phyloP scores from a whole-genome alignment of 2,797 vertebrate species.

The Pteronotus mesoamericanus region DNA sequence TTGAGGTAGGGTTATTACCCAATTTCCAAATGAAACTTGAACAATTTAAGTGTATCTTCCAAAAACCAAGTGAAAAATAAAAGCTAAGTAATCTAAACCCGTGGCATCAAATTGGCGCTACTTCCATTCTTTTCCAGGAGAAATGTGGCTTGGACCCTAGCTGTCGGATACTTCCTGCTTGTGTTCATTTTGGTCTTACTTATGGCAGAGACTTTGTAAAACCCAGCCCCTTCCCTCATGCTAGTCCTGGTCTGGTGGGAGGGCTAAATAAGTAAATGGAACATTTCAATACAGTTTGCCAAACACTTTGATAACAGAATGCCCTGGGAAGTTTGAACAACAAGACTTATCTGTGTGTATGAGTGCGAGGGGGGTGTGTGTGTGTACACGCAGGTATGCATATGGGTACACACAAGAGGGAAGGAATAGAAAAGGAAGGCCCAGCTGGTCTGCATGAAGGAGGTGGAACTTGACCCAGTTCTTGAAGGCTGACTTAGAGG shows the following conservation, averaged over 20 bases:
- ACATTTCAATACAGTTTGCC: not conserved
- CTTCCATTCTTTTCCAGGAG: not conserved
- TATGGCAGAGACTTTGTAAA: not conserved
- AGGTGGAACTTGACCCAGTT: not conserved
- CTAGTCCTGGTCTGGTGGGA: not conserved
- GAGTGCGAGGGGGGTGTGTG: not conserved
- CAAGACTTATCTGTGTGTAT: not conserved
- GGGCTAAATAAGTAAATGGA: not conserved
- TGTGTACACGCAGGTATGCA: not conserved
- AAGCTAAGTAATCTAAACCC: not conserved
- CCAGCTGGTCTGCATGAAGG: not conserved
- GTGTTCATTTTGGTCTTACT: not conserved
- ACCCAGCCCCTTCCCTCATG: not conserved
- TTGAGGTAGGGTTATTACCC: constrained; percentile 52
- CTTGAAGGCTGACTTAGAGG: not conserved
- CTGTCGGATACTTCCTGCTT: too few relatives aligned
- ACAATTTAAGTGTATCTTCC: constrained; percentile 38
- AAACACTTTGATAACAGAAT: not conserved
- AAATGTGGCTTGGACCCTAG: not conserved
- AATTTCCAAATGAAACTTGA: constrained; percentile 47
- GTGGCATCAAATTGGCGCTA: not conserved
- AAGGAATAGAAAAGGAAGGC: not conserved
- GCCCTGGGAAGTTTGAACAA: not conserved
- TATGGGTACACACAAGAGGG: not conserved
- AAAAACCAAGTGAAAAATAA: not conserved